A percentile compares a stretch with the other conserved stretches of the same genome.
These are phyloP conservation scores for Mormyrus proboscirostris DNA, from an alignment of 2,797 vertebrate genomes.

Conservation along the genomic window DNA sequence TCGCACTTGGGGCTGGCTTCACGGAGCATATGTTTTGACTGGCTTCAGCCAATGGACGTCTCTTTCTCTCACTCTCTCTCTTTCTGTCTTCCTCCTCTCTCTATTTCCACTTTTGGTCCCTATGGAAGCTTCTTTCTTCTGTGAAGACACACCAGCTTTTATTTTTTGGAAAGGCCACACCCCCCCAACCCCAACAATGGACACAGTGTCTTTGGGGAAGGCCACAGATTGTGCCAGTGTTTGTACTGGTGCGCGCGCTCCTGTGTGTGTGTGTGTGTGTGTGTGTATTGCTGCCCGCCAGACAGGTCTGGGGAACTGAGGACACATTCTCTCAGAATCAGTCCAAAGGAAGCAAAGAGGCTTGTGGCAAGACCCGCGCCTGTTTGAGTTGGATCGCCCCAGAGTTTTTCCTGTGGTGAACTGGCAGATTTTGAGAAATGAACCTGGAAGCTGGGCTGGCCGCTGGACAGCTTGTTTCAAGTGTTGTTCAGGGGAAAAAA, in stretches of 20 bases:
- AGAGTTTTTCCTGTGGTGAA: constrained; percentile 30
- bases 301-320: constrained; percentile 64
- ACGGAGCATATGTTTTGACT: constrained; percentile 72
- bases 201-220: constrained; percentile 69
- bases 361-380: constrained; percentile 66
- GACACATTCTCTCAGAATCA: constrained; percentile 68
- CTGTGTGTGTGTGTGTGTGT: constrained; percentile 46
- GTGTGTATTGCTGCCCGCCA: constrained; percentile 55
- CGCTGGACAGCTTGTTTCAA: constrained; percentile 8
- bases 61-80: constrained; percentile 43
- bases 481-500: constrained; percentile 14
- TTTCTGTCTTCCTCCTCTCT: not conserved
- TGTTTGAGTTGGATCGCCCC: constrained; percentile 63
- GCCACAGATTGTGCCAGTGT: constrained; percentile 66
- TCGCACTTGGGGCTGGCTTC: constrained; percentile 69
- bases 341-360: constrained; percentile 72
- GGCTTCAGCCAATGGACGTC: constrained; percentile 58
- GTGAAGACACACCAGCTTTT: constrained; percentile 72
- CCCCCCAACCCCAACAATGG: constrained; percentile 63
- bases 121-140: constrained; percentile 62
- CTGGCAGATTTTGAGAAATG: constrained; percentile 22
- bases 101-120: constrained; percentile 50
- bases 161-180: constrained; percentile 65
- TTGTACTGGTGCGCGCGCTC: constrained; percentile 53
- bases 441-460: constrained; percentile 27